phyloP scores from a whole-genome alignment of 2,113 vertebrate species.

The Rhea americana region DNA sequence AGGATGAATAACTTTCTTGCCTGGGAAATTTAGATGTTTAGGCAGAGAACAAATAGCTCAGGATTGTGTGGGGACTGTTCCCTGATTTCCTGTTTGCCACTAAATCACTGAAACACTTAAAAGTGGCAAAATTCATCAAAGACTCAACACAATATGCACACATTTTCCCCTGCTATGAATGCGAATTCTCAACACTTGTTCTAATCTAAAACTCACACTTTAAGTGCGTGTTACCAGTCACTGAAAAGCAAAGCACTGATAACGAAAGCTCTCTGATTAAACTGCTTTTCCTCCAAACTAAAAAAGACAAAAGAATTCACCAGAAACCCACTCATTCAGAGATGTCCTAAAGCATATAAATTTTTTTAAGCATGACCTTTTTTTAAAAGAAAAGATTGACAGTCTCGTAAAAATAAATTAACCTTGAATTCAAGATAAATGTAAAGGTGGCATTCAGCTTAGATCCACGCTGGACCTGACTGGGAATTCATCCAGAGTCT shows the following conservation, averaged over 20 bases:
- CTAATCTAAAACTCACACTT: not conserved
- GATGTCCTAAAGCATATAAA: not conserved
- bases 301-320: not conserved
- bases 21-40: constrained; percentile 26
- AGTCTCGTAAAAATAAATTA: not conserved
- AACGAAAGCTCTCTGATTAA: not conserved
- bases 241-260: not conserved
- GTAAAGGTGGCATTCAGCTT: not conserved
- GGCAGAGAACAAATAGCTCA: constrained; percentile 3
- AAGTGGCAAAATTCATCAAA: not conserved
- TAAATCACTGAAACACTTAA: not conserved
- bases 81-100: not conserved
- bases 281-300: not conserved
- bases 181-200: not conserved
- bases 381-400: not conserved
- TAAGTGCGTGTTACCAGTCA: not conserved
- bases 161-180: not conserved
- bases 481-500: not conserved
- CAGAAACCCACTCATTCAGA: not conserved
- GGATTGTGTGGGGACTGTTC: not conserved
- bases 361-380: not conserved
- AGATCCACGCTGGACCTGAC: not conserved
- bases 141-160: not conserved
- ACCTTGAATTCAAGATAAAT: not conserved
- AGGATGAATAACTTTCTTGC: constrained; percentile 13